These are phyloP conservation scores for Sprattus sprattus DNA, from an alignment of 2,113 vertebrate genomes.

Conservation along the genomic window DNA sequence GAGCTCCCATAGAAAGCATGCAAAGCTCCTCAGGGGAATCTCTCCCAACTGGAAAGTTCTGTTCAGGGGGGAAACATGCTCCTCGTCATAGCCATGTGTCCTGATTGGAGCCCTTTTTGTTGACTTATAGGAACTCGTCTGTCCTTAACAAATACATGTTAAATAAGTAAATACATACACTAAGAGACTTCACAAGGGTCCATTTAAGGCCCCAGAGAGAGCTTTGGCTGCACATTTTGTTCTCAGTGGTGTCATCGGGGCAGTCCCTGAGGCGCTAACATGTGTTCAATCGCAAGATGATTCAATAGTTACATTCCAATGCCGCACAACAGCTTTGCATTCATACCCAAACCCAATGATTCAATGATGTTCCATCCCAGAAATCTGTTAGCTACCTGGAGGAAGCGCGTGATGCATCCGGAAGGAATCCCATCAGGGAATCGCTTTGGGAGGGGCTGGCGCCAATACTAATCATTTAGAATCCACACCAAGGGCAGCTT, in stretches of 20 bases:
- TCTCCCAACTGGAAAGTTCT: too few relatives aligned
- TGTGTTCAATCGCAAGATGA: neutral
- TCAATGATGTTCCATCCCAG: neutral
- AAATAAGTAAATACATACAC: neutral
- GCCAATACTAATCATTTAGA: slow-evolving; percentile 14
- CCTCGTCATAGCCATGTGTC: too few relatives aligned
- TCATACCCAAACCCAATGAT: neutral
- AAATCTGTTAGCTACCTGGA: neutral
- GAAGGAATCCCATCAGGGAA: neutral
- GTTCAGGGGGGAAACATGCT: too few relatives aligned
- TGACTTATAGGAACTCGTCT: too few relatives aligned
- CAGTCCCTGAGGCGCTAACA: neutral
- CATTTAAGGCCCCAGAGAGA: neutral
- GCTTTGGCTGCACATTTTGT: neutral
- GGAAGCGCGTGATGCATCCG: neutral
- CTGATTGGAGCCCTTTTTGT: too few relatives aligned
- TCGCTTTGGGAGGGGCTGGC: neutral
- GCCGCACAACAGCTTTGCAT: neutral
- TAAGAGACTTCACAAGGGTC: neutral
- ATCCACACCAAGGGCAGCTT: slow-evolving; percentile 5
- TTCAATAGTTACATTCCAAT: neutral
- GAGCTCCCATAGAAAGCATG: too few relatives aligned
- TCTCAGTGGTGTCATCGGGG: neutral
- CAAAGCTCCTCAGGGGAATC: too few relatives aligned
- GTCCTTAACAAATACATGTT: neutral